Evolutionary conservation across 1,140 invertebrate species (phyloP).

Genomic region (Fopius arisanus): DNA sequence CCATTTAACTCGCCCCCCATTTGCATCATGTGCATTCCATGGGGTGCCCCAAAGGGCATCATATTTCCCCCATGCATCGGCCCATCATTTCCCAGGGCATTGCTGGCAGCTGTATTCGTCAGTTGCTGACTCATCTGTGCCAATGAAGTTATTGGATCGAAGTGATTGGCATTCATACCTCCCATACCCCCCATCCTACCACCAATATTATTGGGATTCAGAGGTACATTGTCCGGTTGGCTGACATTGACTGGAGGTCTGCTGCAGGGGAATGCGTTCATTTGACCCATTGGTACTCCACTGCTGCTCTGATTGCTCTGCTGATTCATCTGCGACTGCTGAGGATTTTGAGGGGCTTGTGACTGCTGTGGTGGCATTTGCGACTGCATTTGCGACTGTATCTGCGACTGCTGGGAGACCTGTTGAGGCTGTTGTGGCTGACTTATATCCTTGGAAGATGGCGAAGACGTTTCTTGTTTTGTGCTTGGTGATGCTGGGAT

Average conservation of each 20-base stretch:
- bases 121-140: constrained; percentile 94
- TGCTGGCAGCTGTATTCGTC: constrained; percentile 76
- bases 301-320: constrained; percentile 43
- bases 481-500: constrained; percentile 61
- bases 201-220: constrained; percentile 81
- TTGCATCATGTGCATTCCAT: constrained; percentile 67
- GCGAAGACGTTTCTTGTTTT: constrained; percentile 58
- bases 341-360: constrained; percentile 30
- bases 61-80: constrained; percentile 64
- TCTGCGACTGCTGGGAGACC: constrained; percentile 42
- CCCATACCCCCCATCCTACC: constrained; percentile 62
- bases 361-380: constrained; percentile 24
- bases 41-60: constrained; percentile 63
- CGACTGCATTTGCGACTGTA: constrained; percentile 35
- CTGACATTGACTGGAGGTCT: constrained; percentile 54
- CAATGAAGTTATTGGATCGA: constrained; percentile 92
- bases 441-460: constrained; percentile 53
- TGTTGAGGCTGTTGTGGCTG: constrained; percentile 42
- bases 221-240: constrained; percentile 79
- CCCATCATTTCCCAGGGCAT: constrained; percentile 62
- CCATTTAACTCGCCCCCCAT: constrained; percentile 63
- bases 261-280: constrained; percentile 51
- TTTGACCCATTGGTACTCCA: constrained; percentile 45
- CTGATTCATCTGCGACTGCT: constrained; percentile 39
- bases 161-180: constrained; percentile 71